Conservation (phyloP, 2,888 invertebrate species). For the Diarsia mendica region DNA sequence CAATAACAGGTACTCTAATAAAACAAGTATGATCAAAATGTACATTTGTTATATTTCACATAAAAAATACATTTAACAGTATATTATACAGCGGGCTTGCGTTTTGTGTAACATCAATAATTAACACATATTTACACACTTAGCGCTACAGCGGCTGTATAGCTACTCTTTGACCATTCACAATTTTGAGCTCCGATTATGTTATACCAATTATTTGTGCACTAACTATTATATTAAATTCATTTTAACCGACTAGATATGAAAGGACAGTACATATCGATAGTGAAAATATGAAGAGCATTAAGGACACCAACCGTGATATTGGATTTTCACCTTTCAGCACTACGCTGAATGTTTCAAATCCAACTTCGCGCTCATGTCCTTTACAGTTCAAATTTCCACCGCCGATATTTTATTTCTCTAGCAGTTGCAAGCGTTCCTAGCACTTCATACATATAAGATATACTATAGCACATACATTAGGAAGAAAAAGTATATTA, state of each 20-base stretch:
- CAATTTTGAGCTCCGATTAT: slow-evolving; percentile 63
- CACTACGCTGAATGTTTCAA: background rate
- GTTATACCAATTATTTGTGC: slow-evolving; percentile 28
- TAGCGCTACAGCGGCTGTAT: slow-evolving; percentile 56
- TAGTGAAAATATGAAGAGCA: background rate
- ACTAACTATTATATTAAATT: slow-evolving; percentile 46
- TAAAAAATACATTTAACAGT: slow-evolving; percentile 86
- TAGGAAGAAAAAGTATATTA: slow-evolving; percentile 48
- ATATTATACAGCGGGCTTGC: slow-evolving; percentile 78
- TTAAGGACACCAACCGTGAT: background rate
- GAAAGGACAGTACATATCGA: slow-evolving; percentile 28
- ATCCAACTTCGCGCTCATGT: background rate
- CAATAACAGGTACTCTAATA: slow-evolving; percentile 70
- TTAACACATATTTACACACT: slow-evolving; percentile 72
- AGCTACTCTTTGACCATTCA: slow-evolving; percentile 52
- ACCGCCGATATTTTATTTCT: slow-evolving; percentile 14
- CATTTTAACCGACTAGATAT: slow-evolving; percentile 56
- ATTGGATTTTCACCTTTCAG: slow-evolving; percentile 4
- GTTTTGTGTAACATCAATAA: slow-evolving; percentile 75
- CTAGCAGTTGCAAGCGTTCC: slow-evolving; percentile 61
- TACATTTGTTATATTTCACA: slow-evolving; percentile 89
- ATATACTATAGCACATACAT: slow-evolving; percentile 58
- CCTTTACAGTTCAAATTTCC: slow-evolving; percentile 2
- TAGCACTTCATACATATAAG: slow-evolving; percentile 55
- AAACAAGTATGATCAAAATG: slow-evolving; percentile 83